These are phyloP conservation scores for Heliornis fulica DNA, from an alignment of 2,113 vertebrate genomes.

Conservation along the genomic window DNA sequence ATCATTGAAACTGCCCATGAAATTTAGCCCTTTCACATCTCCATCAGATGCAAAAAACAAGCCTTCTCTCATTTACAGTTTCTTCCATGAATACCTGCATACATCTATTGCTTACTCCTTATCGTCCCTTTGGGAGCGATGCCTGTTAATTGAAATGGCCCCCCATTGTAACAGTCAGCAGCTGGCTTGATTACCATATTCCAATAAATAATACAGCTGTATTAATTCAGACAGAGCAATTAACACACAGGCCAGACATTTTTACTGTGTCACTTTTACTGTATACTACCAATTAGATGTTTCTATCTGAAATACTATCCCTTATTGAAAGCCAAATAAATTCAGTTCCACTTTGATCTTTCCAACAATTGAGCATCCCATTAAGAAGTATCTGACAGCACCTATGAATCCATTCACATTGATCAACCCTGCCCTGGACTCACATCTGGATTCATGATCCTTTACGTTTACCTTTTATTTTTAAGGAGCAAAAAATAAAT, in stretches of 20 bases:
- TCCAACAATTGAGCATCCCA: slow-evolving; percentile 15
- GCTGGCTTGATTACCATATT: slow-evolving; percentile 60
- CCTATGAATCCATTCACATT: background rate
- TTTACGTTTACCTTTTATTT: background rate
- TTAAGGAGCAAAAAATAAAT: background rate
- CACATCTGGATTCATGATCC: background rate
- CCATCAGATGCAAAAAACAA: background rate
- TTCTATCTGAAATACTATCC: slow-evolving; percentile 59
- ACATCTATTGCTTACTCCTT: slow-evolving; percentile 20
- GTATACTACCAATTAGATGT: slow-evolving; percentile 54
- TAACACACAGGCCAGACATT: slow-evolving; percentile 67
- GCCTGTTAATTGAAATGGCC: slow-evolving; percentile 61
- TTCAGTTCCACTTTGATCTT: slow-evolving; percentile 31
- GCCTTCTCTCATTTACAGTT: background rate
- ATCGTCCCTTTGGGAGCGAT: slow-evolving; percentile 61
- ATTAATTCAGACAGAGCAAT: slow-evolving; percentile 73
- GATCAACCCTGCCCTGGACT: background rate
- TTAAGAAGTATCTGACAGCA: background rate
- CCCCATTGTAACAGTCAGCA: slow-evolving; percentile 45
- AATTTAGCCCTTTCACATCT: background rate
- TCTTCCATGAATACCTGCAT: background rate
- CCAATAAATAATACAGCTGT: slow-evolving; percentile 64
- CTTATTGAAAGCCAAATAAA: slow-evolving; percentile 53
- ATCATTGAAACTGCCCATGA: background rate
- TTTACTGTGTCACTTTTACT: slow-evolving; percentile 56